Conservation (phyloP, 2,113 vertebrate genomes). For the Dasyornis broadbenti region DNA sequence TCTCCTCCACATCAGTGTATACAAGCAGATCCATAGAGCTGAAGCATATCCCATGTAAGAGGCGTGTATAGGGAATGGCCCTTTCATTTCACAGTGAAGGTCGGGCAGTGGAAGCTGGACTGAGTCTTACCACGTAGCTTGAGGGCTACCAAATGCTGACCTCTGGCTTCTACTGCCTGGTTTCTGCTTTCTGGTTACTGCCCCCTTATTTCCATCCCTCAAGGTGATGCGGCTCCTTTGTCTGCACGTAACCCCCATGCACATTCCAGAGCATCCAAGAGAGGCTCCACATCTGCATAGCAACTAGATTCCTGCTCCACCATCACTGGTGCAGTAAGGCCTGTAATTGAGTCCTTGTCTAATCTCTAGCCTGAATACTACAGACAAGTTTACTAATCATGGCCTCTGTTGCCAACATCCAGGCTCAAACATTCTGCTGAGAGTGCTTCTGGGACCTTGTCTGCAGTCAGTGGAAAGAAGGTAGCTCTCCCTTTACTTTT, state of each 20-base stretch:
- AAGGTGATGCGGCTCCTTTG: accelerated
- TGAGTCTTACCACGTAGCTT: background rate
- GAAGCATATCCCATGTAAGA: background rate
- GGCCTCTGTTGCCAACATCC: background rate
- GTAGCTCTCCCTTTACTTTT: background rate
- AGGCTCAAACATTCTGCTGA: background rate
- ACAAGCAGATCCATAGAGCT: background rate
- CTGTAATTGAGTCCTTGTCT: background rate
- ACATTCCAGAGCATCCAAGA: background rate
- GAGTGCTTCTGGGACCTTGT: background rate
- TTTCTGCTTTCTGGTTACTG: background rate
- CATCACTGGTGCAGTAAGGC: background rate
- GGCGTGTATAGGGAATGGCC: background rate
- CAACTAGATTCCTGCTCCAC: background rate
- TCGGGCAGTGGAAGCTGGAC: background rate
- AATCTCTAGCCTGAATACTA: background rate
- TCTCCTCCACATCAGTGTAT: background rate
- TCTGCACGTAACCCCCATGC: background rate
- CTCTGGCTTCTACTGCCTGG: background rate
- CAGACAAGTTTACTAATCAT: background rate
- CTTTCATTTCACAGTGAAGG: background rate
- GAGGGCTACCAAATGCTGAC: background rate
- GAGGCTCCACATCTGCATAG: background rate
- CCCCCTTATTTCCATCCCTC: background rate
- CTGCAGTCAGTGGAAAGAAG: accelerated